Percentiles rank a stretch among this genome's conserved stretches.
Conservation (phyloP, 2,888 invertebrate species). For the Rhogogaster chlorosoma region DNA sequence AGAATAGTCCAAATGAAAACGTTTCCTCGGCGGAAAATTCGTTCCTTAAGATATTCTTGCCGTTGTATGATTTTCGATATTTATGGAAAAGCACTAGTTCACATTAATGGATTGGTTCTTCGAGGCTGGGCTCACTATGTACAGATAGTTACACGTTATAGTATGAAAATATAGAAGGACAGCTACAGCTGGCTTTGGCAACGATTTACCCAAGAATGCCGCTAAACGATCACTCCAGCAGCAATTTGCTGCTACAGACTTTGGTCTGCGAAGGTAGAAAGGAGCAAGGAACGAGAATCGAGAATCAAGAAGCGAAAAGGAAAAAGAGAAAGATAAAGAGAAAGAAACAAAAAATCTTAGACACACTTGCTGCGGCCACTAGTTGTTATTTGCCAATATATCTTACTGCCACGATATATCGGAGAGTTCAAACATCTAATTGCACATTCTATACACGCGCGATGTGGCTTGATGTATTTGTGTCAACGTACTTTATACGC, state of each 20-base stretch:
- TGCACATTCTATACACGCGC: not conserved
- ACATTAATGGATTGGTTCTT: not conserved
- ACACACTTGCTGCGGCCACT: not conserved
- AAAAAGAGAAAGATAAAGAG: not conserved
- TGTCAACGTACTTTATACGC: not conserved
- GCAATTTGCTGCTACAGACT: not conserved
- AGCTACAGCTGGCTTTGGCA: not conserved
- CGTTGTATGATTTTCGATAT: no score
- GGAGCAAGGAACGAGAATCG: not conserved
- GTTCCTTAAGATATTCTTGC: no score
- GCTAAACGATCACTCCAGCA: not conserved
- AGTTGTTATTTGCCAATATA: conserved; percentile 17
- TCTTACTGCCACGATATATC: not conserved
- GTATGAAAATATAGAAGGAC: conserved; percentile 5
- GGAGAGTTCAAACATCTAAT: not conserved
- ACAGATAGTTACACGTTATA: not conserved
- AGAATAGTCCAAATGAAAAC: no score
- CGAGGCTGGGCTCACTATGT: not conserved
- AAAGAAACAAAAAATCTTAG: not conserved
- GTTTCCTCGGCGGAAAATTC: no score
- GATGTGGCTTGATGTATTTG: not conserved
- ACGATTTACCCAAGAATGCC: conserved; percentile 26
- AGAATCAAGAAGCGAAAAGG: not conserved
- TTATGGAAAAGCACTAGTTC: no score
- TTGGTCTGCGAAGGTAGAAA: not conserved